Percentiles rank a stretch among this genome's conserved stretches.
phyloP scores from a whole-genome alignment of 2,797 vertebrate species.

The Brachymystax lenok region DNA sequence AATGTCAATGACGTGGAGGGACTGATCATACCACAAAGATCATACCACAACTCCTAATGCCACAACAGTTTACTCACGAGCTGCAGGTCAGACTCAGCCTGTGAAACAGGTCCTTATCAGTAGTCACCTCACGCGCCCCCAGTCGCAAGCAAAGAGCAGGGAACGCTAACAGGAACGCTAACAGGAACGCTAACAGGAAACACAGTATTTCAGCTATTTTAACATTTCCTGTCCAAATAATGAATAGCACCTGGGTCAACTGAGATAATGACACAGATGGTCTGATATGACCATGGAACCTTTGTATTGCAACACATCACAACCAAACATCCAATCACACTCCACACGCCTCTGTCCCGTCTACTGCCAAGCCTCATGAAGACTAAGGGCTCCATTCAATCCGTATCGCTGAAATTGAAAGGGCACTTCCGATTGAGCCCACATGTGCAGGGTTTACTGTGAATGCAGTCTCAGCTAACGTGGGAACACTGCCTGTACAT shows the following conservation, averaged over 20 bases:
- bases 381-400: neutral
- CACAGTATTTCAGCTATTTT: too few relatives aligned
- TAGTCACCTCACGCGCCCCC: neutral
- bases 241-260: too few relatives aligned
- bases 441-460: too few relatives aligned
- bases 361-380: neutral
- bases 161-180: neutral
- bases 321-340: neutral
- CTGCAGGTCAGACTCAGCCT: constrained; percentile 13
- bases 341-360: neutral
- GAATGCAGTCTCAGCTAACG: too few relatives aligned
- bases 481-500: too few relatives aligned
- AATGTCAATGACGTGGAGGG: neutral
- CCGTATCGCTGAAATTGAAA: too few relatives aligned
- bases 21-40: neutral
- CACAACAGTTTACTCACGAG: constrained; percentile 20
- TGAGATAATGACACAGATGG: too few relatives aligned
- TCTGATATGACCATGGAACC: too few relatives aligned
- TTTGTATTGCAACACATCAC: neutral
- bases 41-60: constrained; percentile 19
- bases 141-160: neutral
- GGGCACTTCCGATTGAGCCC: too few relatives aligned
- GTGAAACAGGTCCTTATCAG: constrained; percentile 7
- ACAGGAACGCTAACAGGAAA: neutral
- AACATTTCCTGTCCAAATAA: too few relatives aligned